A percentile compares a stretch with the other conserved stretches of the same genome.
Evolutionary conservation across 1,140 invertebrate genomes (phyloP).

Genomic region (Diploscapter pachys): DNA sequence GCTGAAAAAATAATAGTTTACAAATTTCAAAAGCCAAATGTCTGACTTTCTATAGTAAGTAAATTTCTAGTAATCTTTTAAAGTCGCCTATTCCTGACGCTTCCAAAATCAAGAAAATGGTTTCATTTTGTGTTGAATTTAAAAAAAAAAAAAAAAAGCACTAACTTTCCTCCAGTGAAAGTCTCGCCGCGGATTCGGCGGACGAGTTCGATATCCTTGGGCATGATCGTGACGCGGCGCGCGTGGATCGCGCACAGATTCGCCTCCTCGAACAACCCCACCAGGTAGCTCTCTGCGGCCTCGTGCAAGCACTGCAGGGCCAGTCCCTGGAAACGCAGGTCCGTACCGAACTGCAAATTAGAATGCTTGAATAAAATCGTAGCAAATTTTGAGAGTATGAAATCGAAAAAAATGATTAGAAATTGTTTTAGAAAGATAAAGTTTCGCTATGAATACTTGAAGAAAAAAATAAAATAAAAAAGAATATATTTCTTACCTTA

Average conservation of each 20-base stretch:
- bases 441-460: not conserved
- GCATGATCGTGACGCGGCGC: conserved; percentile 38
- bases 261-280: conserved; percentile 32
- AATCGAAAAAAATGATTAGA: not conserved
- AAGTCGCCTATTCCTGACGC: too few relatives aligned
- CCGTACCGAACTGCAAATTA: not conserved
- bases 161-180: too few relatives aligned
- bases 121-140: too few relatives aligned
- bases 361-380: not conserved
- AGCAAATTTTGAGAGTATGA: not conserved
- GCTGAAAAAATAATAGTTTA: too few relatives aligned
- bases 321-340: not conserved
- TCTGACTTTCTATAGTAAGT: too few relatives aligned
- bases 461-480: not conserved
- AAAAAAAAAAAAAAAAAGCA: too few relatives aligned
- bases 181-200: not conserved
- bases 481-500: conserved; percentile 21
- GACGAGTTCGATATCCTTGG: conserved; percentile 32
- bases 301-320: not conserved
- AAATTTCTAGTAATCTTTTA: too few relatives aligned
- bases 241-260: conserved; percentile 36
- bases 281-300: conserved; percentile 26
- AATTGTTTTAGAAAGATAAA: not conserved
- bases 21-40: too few relatives aligned
- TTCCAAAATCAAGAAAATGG: too few relatives aligned